These are phyloP conservation scores for Bergia puertoricense DNA, from an alignment of 92 coral and sea anemone species.

Conservation along the genomic window DNA sequence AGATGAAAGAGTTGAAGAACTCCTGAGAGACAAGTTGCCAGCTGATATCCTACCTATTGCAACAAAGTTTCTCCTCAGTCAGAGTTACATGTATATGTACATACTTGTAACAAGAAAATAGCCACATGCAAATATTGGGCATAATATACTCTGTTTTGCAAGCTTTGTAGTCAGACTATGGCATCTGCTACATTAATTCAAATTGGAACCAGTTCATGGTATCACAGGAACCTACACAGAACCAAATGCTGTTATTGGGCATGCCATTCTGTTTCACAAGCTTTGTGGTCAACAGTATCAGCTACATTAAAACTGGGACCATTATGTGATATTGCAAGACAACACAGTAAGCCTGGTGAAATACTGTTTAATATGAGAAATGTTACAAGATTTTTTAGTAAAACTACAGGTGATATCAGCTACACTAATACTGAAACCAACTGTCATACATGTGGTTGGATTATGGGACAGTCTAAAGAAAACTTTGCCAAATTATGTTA, in stretches of 20 bases:
- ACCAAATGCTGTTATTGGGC: not conserved
- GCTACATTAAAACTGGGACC: not conserved
- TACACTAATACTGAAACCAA: not conserved
- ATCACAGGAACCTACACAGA: too few species aligned
- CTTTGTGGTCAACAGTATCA: not conserved
- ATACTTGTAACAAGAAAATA: not conserved
- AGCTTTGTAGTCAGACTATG: too few species aligned
- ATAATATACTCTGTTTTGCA: too few species aligned
- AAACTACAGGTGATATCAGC: not conserved
- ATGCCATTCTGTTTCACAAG: not conserved
- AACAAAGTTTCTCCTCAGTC: not conserved
- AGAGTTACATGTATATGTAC: not conserved
- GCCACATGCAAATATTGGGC: not conserved
- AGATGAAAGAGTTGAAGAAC: slow-evolving; percentile 1
- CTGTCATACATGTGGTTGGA: not conserved
- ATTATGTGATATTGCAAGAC: not conserved
- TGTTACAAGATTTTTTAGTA: not conserved
- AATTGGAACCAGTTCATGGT: not conserved
- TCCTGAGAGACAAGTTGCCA: not conserved
- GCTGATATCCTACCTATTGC: not conserved
- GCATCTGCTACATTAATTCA: not conserved
- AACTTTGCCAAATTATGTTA: not conserved
- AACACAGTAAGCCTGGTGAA: not conserved
- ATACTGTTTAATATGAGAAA: not conserved
- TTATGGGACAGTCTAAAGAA: not conserved